phyloP scores from a whole-genome alignment of 2,888 invertebrate species.

The Cheiracanthium punctorium region DNA sequence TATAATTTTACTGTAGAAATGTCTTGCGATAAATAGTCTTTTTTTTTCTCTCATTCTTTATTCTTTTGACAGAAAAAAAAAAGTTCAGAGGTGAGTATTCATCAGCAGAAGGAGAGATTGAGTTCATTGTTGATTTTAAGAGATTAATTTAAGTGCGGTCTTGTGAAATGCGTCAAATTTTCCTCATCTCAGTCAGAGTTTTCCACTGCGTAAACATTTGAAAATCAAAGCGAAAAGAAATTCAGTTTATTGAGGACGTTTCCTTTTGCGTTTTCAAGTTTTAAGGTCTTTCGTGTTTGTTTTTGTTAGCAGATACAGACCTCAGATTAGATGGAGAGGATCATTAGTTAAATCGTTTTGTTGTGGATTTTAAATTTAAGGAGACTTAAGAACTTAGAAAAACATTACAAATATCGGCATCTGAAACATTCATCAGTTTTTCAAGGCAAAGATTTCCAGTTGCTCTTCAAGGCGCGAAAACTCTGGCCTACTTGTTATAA shows the following conservation, averaged over 20 bases:
- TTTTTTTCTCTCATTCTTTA: background rate
- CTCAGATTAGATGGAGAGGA: background rate
- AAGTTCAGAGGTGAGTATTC: background rate
- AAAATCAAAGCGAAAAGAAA: slow-evolving; percentile 1
- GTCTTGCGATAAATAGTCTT: no score
- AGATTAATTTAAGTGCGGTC: slow-evolving; percentile 9
- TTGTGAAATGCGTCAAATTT: background rate
- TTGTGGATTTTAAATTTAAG: background rate
- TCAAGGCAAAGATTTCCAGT: background rate
- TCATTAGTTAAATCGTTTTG: background rate
- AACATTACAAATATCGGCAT: background rate
- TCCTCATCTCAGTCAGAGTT: background rate
- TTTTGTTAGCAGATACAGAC: background rate
- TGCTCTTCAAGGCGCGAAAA: no score
- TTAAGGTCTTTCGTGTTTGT: background rate
- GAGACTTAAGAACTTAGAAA: background rate
- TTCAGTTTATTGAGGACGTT: slow-evolving; percentile 15
- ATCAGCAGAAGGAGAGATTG: background rate
- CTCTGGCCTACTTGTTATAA: no score
- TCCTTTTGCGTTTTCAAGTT: background rate
- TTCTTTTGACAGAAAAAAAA: background rate
- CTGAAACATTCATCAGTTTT: background rate
- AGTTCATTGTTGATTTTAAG: slow-evolving; percentile 8
- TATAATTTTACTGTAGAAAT: no score
- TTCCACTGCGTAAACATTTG: slow-evolving; percentile 1